A percentile compares a stretch with the other conserved stretches of the same genome.
Evolutionary conservation across 2,888 invertebrate species (phyloP).

Genomic region (Gari tellinella): DNA sequence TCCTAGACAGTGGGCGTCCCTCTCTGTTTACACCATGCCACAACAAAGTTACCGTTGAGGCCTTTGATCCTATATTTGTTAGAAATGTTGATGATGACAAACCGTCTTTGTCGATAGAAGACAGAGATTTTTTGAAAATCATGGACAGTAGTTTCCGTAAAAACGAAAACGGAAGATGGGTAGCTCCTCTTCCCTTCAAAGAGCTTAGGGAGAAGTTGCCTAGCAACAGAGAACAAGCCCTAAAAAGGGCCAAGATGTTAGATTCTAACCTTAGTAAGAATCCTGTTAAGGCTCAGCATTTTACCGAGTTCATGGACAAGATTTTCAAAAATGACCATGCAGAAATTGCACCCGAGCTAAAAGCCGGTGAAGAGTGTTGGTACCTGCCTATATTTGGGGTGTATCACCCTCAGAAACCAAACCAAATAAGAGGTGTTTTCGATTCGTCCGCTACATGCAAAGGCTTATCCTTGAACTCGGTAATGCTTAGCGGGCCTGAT

Average conservation of each 20-base stretch:
- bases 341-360: slow-evolving; percentile 40
- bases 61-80: slow-evolving; percentile 7
- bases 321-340: slow-evolving; percentile 44
- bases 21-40: slow-evolving; percentile 26
- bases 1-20: slow-evolving; percentile 22
- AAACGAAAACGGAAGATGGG: slow-evolving; percentile 26
- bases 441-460: slow-evolving; percentile 28
- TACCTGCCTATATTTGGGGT: slow-evolving; percentile 57
- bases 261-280: slow-evolving; percentile 32
- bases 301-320: slow-evolving; percentile 50
- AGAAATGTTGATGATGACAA: slow-evolving; percentile 8
- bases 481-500: slow-evolving; percentile 7
- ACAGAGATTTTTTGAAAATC: slow-evolving; percentile 22
- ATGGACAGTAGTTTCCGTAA: slow-evolving; percentile 36
- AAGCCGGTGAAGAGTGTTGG: slow-evolving; percentile 49
- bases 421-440: slow-evolving; percentile 49
- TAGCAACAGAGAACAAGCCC: slow-evolving; percentile 35
- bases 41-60: background rate
- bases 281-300: slow-evolving; percentile 30
- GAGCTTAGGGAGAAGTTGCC: slow-evolving; percentile 14
- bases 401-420: slow-evolving; percentile 43
- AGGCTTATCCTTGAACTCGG: slow-evolving; percentile 11
- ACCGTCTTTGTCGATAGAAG: slow-evolving; percentile 3
- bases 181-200: slow-evolving; percentile 39
- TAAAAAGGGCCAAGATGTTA: slow-evolving; percentile 25